Percentiles rank a stretch among this genome's conserved stretches.
Evolutionary conservation across 2,113 vertebrate species (phyloP).

Genomic region (Eubucco bourcierii): DNA sequence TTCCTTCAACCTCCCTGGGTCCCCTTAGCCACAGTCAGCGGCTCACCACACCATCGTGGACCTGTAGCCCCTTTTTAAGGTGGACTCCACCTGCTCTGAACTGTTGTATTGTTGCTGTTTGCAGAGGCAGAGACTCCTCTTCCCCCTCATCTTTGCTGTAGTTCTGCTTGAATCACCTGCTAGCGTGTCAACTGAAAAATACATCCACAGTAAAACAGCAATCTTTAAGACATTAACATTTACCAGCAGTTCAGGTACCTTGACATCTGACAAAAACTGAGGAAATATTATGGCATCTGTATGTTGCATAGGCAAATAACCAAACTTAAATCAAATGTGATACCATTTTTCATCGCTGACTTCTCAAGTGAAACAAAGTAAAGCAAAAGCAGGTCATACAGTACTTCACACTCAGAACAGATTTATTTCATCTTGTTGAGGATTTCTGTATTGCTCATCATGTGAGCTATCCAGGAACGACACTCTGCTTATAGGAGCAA

Average conservation of each 20-base stretch:
- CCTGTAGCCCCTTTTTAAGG: not conserved
- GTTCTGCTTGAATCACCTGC: not conserved
- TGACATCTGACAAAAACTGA: constrained; percentile 32
- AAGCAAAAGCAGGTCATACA: not conserved
- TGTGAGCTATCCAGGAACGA: constrained; percentile 25
- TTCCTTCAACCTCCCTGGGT: not conserved
- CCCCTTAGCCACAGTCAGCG: not conserved
- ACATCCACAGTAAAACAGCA: not conserved
- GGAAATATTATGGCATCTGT: constrained; percentile 34
- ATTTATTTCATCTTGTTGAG: not conserved
- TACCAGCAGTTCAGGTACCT: not conserved
- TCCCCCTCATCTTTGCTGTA: not conserved
- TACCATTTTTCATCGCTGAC: not conserved
- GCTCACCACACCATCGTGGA: not conserved
- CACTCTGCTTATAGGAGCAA: constrained; percentile 47
- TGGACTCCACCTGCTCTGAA: not conserved
- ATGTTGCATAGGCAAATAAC: not conserved
- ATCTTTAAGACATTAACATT: constrained; percentile 7
- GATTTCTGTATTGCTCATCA: not conserved
- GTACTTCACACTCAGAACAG: not conserved
- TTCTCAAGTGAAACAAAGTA: constrained; percentile 5
- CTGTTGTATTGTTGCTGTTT: rapidly evolving
- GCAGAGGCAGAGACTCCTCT: not conserved
- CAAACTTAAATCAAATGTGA: constrained; percentile 24
- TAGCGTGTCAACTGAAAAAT: not conserved